A percentile compares a stretch with the other conserved stretches of the same genome.
phyloP scores from a whole-genome alignment of 2,797 vertebrate species.

The Pangasius sanitwongsei region DNA sequence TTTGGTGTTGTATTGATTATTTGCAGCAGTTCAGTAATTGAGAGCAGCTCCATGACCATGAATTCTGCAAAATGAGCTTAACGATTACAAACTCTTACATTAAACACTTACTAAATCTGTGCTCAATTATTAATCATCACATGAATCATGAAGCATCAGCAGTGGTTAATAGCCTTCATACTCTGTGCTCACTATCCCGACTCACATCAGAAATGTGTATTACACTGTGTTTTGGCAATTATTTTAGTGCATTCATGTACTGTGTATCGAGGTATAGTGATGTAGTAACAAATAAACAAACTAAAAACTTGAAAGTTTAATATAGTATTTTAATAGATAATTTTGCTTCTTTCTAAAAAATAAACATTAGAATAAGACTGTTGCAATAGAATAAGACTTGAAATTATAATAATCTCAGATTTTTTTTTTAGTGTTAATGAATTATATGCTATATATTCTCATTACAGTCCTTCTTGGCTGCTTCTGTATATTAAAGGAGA shows the following conservation, averaged over 20 bases:
- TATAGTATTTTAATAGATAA: not conserved
- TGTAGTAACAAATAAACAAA: not conserved
- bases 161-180: not conserved
- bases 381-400: not conserved
- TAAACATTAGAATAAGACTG: not conserved
- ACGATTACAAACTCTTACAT: not conserved
- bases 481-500: not conserved
- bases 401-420: not conserved
- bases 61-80: not conserved
- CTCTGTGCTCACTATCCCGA: not conserved
- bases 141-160: not conserved
- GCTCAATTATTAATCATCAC: not conserved
- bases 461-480: not conserved
- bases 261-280: not conserved
- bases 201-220: not conserved
- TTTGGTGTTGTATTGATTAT: not conserved
- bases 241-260: not conserved
- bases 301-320: not conserved
- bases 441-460: not conserved
- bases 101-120: conserved; percentile 5
- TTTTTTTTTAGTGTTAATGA: not conserved
- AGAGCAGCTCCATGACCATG: not conserved
- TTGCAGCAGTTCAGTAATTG: not conserved
- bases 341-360: not conserved
- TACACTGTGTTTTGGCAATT: not conserved